phyloP scores from a whole-genome alignment of 2,113 vertebrate species.

The Synchiropus splendidus region DNA sequence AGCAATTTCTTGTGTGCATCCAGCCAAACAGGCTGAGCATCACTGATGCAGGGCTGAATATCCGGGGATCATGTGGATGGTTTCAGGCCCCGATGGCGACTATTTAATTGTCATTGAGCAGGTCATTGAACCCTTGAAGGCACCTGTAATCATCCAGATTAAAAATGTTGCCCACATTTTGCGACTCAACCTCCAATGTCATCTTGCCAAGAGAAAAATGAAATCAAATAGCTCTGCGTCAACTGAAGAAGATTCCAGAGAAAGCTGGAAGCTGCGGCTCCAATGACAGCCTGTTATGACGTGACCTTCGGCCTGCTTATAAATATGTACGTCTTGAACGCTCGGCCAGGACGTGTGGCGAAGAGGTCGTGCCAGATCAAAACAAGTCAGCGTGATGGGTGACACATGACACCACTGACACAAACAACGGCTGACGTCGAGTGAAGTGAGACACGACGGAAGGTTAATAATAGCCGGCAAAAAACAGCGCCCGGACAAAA shows the following conservation, averaged over 20 bases:
- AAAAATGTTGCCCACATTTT: no score
- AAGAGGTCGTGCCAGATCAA: constrained; percentile 23
- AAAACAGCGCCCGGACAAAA: constrained; percentile 8
- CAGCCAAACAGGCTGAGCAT: no score
- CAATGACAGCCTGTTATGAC: constrained; percentile 7
- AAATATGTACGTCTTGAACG: constrained; percentile 28
- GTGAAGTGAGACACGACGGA: constrained; percentile 21
- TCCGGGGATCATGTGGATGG: no score
- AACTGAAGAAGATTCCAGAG: no score
- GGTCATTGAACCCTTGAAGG: no score
- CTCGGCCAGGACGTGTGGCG: constrained; percentile 17
- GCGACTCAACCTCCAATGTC: no score
- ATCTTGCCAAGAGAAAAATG: neutral
- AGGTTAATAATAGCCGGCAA: neutral
- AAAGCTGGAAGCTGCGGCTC: no score
- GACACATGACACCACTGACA: constrained; percentile 13
- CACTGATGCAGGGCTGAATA: no score
- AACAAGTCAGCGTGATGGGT: neutral
- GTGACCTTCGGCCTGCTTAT: constrained; percentile 43
- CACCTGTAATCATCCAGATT: no score
- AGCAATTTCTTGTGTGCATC: no score
- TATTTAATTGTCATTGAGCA: no score
- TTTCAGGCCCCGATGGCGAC: no score
- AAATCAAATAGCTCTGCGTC: neutral
- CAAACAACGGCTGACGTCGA: constrained; percentile 22